Evolutionary conservation across 2,113 vertebrate genomes (phyloP).

Genomic region (Pterocles gutturalis): DNA sequence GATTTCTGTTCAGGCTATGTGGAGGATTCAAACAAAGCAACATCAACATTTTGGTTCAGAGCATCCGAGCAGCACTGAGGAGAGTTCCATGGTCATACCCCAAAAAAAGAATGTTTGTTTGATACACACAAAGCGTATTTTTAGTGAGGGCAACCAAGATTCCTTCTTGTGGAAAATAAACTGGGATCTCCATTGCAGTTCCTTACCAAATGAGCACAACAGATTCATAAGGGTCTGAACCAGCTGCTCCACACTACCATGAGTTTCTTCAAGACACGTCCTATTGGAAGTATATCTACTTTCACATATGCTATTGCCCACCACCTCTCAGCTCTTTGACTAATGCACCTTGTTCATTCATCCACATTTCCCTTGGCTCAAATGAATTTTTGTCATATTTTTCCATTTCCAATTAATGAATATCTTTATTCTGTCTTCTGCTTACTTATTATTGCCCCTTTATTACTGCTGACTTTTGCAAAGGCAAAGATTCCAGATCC

Average conservation of each 20-base stretch:
- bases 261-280: not conserved
- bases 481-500: not conserved
- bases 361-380: not conserved
- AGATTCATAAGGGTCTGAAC: not conserved
- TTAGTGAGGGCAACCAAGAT: fast-evolving
- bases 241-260: not conserved
- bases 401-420: not conserved
- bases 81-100: not conserved
- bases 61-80: not conserved
- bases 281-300: not conserved
- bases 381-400: not conserved
- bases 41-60: not conserved
- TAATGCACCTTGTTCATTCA: not conserved
- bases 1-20: not conserved
- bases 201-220: not conserved
- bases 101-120: fast-evolving
- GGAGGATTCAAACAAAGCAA: not conserved
- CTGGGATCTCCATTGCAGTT: not conserved
- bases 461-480: not conserved
- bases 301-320: not conserved
- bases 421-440: not conserved
- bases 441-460: not conserved
- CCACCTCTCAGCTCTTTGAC: not conserved
- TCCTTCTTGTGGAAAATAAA: not conserved
- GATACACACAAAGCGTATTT: not conserved